Evolutionary conservation across 2,888 invertebrate species (phyloP).

Genomic region (Lepidonotus clava): DNA sequence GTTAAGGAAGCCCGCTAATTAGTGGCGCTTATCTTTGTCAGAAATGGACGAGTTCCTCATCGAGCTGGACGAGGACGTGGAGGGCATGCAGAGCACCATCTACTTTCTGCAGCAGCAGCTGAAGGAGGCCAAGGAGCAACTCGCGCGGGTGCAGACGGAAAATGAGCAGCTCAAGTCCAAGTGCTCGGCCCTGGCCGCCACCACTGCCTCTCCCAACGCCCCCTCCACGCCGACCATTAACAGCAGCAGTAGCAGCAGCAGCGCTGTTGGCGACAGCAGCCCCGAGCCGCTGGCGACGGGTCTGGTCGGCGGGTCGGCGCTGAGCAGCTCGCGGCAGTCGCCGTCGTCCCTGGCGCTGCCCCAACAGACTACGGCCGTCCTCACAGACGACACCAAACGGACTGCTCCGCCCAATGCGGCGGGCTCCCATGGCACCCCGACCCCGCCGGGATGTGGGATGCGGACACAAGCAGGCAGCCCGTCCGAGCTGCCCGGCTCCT

Average conservation of each 20-base stretch:
- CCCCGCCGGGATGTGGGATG: background rate
- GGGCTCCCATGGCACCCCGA: background rate
- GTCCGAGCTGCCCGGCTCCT: background rate
- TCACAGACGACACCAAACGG: slow-evolving; percentile 7
- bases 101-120: slow-evolving; percentile 95
- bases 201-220: background rate
- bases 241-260: background rate
- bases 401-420: slow-evolving; percentile 21
- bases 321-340: background rate
- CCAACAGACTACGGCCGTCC: too few species aligned
- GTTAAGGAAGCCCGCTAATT: too few species aligned
- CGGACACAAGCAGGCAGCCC: background rate
- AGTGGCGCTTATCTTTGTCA: slow-evolving; percentile 79
- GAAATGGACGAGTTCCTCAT: slow-evolving; percentile 97
- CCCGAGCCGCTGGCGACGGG: background rate
- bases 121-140: slow-evolving; percentile 87
- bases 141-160: slow-evolving; percentile 50
- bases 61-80: slow-evolving; percentile 97
- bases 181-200: background rate
- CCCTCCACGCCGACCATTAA: too few species aligned
- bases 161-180: slow-evolving; percentile 27
- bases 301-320: background rate
- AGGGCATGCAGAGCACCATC: slow-evolving; percentile 99
- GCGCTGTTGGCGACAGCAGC: background rate
- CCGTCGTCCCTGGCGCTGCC: background rate